Evolutionary conservation across 2,797 vertebrate species (phyloP).

Genomic region (Pipistrellus kuhlii): DNA sequence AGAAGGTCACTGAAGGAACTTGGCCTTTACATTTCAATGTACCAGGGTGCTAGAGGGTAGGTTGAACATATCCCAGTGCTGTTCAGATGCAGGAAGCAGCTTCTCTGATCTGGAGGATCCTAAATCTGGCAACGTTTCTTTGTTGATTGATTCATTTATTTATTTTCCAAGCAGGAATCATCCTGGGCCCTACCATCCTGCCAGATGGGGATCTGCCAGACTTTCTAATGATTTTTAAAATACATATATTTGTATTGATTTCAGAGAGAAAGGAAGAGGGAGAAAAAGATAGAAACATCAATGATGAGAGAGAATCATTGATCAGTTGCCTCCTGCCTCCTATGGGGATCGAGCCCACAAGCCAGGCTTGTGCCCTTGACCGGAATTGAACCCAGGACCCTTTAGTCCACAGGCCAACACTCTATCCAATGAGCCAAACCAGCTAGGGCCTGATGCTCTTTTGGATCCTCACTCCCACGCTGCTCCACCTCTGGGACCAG

Average conservation of each 20-base stretch:
- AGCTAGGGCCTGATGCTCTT: neutral
- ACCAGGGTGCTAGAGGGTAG: neutral
- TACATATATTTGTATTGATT: too few relatives aligned
- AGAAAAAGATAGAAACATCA: too few relatives aligned
- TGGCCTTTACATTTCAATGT: neutral
- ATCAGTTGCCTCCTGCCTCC: too few relatives aligned
- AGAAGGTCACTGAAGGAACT: neutral
- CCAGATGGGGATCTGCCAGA: neutral
- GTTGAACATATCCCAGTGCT: neutral
- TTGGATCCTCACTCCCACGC: neutral
- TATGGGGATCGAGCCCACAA: too few relatives aligned
- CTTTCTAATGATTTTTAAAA: neutral
- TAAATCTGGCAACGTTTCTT: neutral
- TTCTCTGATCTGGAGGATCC: neutral
- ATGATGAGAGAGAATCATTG: too few relatives aligned
- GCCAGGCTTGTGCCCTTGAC: too few relatives aligned
- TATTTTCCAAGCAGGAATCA: neutral
- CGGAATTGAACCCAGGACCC: too few relatives aligned
- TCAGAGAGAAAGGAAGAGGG: too few relatives aligned
- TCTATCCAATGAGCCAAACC: too few relatives aligned
- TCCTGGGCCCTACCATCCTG: neutral
- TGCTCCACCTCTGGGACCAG: neutral
- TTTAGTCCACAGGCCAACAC: rapidly evolving
- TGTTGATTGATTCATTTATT: neutral
- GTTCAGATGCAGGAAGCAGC: neutral